A percentile compares a stretch with the other conserved stretches of the same genome.
phyloP scores from a whole-genome alignment of 64 coral and sea anemone genomes.

The Acropora yongei region DNA sequence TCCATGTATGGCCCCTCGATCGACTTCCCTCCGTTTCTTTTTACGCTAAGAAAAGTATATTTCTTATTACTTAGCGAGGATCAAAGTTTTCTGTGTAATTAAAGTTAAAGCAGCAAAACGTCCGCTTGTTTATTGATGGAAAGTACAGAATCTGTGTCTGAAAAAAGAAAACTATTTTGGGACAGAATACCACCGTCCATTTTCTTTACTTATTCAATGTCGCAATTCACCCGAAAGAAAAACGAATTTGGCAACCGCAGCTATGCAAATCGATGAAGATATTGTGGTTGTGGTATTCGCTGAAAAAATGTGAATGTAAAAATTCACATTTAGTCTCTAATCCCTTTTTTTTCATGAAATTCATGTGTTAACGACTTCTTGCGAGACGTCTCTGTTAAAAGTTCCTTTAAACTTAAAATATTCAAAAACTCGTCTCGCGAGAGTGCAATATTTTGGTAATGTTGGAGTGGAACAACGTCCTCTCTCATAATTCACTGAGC shows the following conservation, averaged over 20 bases:
- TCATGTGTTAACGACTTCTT: background rate
- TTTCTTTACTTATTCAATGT: background rate
- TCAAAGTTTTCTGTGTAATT: no score
- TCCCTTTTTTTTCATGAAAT: background rate
- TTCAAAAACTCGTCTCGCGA: background rate
- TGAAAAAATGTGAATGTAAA: background rate
- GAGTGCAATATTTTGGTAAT: background rate
- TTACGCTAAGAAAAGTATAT: no score
- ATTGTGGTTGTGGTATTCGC: slow-evolving; percentile 5
- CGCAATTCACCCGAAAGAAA: background rate
- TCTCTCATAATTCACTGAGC: no score
- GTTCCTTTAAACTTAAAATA: background rate
- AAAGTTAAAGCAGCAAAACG: background rate
- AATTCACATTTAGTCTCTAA: background rate
- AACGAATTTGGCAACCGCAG: slow-evolving; percentile 8
- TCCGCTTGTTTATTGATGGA: background rate
- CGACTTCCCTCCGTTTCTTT: no score
- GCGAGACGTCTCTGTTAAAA: background rate
- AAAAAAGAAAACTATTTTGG: background rate
- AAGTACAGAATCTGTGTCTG: no score
- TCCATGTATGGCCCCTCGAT: background rate
- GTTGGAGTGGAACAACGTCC: background rate
- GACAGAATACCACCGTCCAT: background rate
- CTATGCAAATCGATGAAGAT: slow-evolving; percentile 27
- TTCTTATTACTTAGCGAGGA: no score